Percentiles rank a stretch among this genome's conserved stretches.
Conservation (phyloP, 2,888 invertebrate genomes). For the Craniophora ligustri region DNA sequence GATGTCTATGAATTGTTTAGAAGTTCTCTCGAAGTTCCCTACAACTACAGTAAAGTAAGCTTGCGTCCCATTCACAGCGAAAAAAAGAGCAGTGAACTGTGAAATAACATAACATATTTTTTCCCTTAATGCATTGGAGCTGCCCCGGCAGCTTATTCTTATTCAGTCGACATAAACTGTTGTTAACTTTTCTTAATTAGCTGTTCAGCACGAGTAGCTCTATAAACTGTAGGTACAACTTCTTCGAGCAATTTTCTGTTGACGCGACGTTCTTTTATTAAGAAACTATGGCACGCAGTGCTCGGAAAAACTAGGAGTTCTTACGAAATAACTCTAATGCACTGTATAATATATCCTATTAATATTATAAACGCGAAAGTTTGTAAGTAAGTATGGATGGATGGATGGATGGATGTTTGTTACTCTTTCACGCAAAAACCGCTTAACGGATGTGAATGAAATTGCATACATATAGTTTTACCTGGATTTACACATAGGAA, state of each 20-base stretch:
- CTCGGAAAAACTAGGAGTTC: not conserved
- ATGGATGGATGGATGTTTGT: no score
- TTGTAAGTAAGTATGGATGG: no score
- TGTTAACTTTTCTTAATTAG: constrained; percentile 63
- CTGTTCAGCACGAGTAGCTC: constrained; percentile 41
- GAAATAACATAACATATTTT: constrained; percentile 73
- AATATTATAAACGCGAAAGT: no score
- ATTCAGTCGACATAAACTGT: constrained; percentile 62
- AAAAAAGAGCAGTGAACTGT: constrained; percentile 71
- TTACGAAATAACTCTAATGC: not conserved
- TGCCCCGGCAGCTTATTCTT: constrained; percentile 52
- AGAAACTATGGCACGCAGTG: not conserved
- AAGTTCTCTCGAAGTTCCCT: constrained; percentile 69
- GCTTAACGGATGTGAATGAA: no score
- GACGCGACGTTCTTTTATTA: constrained; percentile 13
- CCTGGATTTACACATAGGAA: no score
- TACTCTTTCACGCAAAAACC: no score
- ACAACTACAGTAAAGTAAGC: constrained; percentile 67
- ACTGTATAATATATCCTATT: no score
- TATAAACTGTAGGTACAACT: constrained; percentile 32
- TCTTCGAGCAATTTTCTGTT: constrained; percentile 8
- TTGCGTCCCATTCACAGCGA: constrained; percentile 58
- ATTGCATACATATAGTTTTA: no score
- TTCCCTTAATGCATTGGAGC: constrained; percentile 52
- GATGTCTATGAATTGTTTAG: constrained; percentile 70